These are phyloP conservation scores for Drosophila koepferae DNA, from an alignment of 2,888 invertebrate species.

Conservation along the genomic window DNA sequence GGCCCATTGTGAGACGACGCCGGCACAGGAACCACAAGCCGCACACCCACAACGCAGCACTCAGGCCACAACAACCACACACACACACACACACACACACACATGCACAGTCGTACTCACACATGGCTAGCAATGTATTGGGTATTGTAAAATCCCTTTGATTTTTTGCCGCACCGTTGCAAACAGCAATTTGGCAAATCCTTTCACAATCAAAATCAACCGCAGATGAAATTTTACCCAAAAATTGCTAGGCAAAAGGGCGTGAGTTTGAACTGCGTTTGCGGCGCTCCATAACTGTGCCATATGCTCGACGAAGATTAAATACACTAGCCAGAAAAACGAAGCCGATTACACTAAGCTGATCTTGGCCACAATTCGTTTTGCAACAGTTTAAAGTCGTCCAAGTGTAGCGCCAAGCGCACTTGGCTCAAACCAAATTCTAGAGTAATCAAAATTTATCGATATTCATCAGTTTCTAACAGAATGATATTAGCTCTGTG, in stretches of 20 bases:
- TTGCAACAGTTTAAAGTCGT: not conserved
- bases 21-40: slow-evolving; percentile 65
- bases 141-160: slow-evolving; percentile 79
- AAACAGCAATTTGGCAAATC: slow-evolving; percentile 83
- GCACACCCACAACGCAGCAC: slow-evolving; percentile 54
- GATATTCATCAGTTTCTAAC: not conserved
- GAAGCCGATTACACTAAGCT: slow-evolving; percentile 4
- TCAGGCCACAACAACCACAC: slow-evolving; percentile 47
- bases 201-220: slow-evolving; percentile 84
- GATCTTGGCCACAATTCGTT: slow-evolving; percentile 2
- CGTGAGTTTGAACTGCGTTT: slow-evolving; percentile 38
- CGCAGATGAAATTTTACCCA: slow-evolving; percentile 82
- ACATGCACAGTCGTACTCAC: slow-evolving; percentile 1
- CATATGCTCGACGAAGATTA: slow-evolving; percentile 23
- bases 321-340: slow-evolving; percentile 18
- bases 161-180: slow-evolving; percentile 81
- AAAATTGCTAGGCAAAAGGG: slow-evolving; percentile 58
- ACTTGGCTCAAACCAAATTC: not conserved
- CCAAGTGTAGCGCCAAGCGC: not conserved
- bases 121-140: slow-evolving; percentile 62
- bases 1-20: slow-evolving; percentile 67
- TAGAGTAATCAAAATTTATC: not conserved
- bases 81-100: slow-evolving; percentile 15
- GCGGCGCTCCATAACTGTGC: slow-evolving; percentile 41
- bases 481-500: not conserved